A percentile compares a stretch with the other conserved stretches of the same genome.
Conservation (phyloP, 2,797 vertebrate genomes). For the Phrynocephalus forsythii region DNA sequence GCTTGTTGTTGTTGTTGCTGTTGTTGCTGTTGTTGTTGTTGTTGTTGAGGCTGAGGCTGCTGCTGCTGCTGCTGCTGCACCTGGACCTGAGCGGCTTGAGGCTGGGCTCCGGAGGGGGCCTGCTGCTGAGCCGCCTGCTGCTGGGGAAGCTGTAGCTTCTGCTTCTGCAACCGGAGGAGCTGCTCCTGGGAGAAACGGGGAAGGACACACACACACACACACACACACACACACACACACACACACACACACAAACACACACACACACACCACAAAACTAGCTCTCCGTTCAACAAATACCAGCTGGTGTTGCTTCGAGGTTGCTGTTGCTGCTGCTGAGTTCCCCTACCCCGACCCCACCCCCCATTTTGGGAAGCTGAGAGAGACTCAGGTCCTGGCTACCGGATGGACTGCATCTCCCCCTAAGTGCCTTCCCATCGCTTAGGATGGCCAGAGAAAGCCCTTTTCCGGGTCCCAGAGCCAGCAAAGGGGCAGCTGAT, state of each 20-base stretch:
- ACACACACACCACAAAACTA: neutral
- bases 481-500: no score
- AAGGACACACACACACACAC: neutral
- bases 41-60: conserved; percentile 74
- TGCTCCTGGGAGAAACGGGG: conserved; percentile 79
- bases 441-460: no score
- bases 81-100: conserved; percentile 80
- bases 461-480: no score
- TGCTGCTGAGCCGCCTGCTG: conserved; percentile 79
- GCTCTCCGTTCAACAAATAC: neutral
- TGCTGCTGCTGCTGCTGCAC: conserved; percentile 81
- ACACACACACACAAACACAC: neutral
- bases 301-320: no score
- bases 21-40: conserved; percentile 84
- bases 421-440: no score
- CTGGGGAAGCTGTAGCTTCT: conserved; percentile 89
- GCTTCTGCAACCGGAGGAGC: conserved; percentile 91
- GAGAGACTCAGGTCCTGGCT: neutral
- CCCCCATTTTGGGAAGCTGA: no score
- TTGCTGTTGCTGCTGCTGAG: no score
- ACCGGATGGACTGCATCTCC: no score
- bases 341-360: no score
- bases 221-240: neutral
- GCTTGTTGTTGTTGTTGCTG: conserved; percentile 79
- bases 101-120: conserved; percentile 76